A percentile compares a stretch with the other conserved stretches of the same genome.
Conservation (phyloP, 2,113 vertebrate genomes). For the Lepus americanus region DNA sequence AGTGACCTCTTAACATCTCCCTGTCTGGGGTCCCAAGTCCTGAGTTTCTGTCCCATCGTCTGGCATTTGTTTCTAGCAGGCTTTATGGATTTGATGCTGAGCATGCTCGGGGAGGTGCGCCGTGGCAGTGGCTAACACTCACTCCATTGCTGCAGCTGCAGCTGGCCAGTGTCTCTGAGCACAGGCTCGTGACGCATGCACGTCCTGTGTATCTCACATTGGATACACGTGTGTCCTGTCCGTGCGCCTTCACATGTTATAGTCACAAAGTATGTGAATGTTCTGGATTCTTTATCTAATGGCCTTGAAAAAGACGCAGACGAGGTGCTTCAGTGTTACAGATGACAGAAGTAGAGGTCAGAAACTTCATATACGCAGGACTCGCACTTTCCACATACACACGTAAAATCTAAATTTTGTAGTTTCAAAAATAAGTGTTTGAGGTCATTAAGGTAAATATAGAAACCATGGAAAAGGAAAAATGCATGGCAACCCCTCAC, state of each 20-base stretch:
- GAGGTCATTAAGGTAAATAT: neutral
- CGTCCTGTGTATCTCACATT: neutral
- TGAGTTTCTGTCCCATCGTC: neutral
- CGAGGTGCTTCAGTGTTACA: neutral
- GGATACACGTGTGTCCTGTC: neutral
- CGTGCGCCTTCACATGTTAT: rapidly evolving
- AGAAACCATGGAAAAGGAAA: constrained; percentile 27
- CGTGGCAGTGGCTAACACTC: no score
- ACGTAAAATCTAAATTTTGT: neutral
- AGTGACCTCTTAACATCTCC: neutral
- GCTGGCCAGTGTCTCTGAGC: neutral
- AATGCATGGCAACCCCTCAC: neutral
- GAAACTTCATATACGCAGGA: neutral
- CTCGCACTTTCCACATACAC: no score
- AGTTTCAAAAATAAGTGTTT: constrained; percentile 24
- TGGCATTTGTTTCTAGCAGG: constrained; percentile 33
- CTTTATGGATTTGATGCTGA: neutral
- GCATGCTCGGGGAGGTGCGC: neutral
- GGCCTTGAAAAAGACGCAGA: constrained; percentile 1
- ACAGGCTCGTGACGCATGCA: neutral
- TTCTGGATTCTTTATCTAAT: neutral
- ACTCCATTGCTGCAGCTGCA: neutral
- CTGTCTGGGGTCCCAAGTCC: neutral
- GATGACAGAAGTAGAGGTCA: neutral
- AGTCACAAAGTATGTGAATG: neutral